Evolutionary conservation across 2,888 invertebrate genomes (phyloP).

Genomic region (Entomobrya proxima): DNA sequence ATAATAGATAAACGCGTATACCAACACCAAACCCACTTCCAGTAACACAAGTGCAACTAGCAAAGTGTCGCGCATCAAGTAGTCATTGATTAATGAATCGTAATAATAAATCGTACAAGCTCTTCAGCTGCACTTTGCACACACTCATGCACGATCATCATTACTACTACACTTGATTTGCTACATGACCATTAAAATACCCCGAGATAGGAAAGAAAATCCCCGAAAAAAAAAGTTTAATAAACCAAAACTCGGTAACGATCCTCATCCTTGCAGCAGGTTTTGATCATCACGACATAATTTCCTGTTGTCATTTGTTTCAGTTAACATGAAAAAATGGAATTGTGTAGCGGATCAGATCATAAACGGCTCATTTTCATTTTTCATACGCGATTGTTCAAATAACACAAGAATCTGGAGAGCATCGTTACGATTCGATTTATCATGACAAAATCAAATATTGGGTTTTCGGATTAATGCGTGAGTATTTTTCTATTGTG

Average conservation of each 20-base stretch:
- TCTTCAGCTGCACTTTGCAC: conserved; percentile 14
- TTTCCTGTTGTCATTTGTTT: conserved; percentile 64
- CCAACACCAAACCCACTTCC: neutral
- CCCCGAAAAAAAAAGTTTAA: neutral
- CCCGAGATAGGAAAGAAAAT: neutral
- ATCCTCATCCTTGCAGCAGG: neutral
- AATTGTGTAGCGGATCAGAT: conserved; percentile 1
- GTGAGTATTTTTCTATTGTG: no score
- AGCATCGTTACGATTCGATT: conserved; percentile 16
- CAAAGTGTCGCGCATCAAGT: conserved; percentile 61
- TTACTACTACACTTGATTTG: neutral
- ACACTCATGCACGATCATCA: conserved; percentile 11
- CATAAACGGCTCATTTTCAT: conserved; percentile 43
- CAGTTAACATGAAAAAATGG: neutral
- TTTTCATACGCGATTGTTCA: neutral
- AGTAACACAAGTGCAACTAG: neutral
- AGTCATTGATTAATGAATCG: conserved; percentile 64
- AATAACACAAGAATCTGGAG: neutral
- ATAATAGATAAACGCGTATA: conserved; percentile 45
- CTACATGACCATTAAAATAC: neutral
- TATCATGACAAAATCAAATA: conserved; percentile 57
- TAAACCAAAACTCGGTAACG: conserved; percentile 5
- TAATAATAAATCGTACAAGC: conserved; percentile 48
- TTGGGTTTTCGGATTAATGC: conserved; percentile 62
- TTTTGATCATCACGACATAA: conserved; percentile 29